phyloP scores from a whole-genome alignment of 2,797 vertebrate species.

The Pangasius mekongensis region DNA sequence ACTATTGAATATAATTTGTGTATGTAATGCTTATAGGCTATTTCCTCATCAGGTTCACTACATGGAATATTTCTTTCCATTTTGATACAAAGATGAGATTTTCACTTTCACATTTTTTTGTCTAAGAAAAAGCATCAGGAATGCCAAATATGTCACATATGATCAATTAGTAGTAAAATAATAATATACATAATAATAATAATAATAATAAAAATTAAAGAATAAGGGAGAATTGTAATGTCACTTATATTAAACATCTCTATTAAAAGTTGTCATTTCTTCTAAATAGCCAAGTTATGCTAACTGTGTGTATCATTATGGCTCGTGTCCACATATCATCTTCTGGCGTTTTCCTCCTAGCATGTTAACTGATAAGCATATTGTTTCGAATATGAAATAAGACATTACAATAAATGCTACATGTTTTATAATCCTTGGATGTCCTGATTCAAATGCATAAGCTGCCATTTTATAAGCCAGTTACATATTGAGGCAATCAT shows the following conservation, averaged over 20 bases:
- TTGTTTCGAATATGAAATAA: slow-evolving; percentile 47
- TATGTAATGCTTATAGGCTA: slow-evolving; percentile 10
- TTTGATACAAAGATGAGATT: slow-evolving; percentile 2
- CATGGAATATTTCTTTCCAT: slow-evolving; percentile 19
- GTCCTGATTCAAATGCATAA: slow-evolving; percentile 50
- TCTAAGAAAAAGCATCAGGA: not conserved
- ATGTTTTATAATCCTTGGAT: slow-evolving; percentile 48
- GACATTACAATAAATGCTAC: slow-evolving; percentile 47
- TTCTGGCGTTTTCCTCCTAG: slow-evolving; percentile 24
- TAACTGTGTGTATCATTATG: no score
- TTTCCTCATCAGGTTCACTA: slow-evolving; percentile 31
- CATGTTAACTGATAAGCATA: slow-evolving; percentile 44
- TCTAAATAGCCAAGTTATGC: not conserved
- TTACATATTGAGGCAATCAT: slow-evolving; percentile 36
- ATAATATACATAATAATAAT: not conserved
- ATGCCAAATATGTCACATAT: not conserved
- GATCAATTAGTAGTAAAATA: not conserved
- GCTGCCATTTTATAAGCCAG: slow-evolving; percentile 37
- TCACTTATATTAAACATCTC: not conserved
- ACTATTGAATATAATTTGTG: slow-evolving; percentile 25
- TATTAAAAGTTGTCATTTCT: not conserved
- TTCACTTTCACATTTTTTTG: not conserved
- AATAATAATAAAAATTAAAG: not conserved
- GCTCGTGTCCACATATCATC: slow-evolving; percentile 22
- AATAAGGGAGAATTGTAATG: not conserved